These are phyloP conservation scores for Erebia ligea DNA, from an alignment of 2,888 invertebrate species.

Conservation along the genomic window DNA sequence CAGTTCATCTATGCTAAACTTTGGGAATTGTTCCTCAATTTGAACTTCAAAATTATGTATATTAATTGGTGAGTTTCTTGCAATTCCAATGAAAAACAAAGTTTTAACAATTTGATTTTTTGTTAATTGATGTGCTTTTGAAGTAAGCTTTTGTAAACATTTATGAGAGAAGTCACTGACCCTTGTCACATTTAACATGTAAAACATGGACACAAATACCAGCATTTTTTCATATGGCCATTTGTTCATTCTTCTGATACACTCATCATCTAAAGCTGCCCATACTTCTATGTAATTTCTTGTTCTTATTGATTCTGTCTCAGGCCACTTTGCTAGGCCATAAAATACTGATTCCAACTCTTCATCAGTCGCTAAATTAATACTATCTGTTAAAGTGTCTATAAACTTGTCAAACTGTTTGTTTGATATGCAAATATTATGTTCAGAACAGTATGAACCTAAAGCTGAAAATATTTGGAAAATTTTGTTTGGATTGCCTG, in stretches of 20 bases:
- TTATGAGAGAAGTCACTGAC: constrained; percentile 81
- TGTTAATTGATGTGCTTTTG: constrained; percentile 83
- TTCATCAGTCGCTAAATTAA: constrained; percentile 80
- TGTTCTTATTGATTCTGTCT: constrained; percentile 73
- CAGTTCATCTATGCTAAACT: constrained; percentile 86
- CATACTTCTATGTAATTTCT: constrained; percentile 86
- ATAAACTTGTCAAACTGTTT: constrained; percentile 69
- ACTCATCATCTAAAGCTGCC: constrained; percentile 87
- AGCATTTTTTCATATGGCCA: constrained; percentile 83
- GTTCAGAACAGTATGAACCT: constrained; percentile 58
- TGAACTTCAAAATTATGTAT: constrained; percentile 87
- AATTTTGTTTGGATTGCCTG: constrained; percentile 53
- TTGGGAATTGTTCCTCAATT: constrained; percentile 75
- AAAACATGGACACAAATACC: constrained; percentile 86
- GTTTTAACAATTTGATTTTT: constrained; percentile 86
- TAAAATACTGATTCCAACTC: constrained; percentile 81
- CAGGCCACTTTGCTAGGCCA: constrained; percentile 78
- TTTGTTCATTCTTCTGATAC: constrained; percentile 66
- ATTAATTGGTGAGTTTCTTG: constrained; percentile 80
- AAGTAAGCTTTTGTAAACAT: constrained; percentile 79
- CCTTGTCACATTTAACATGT: constrained; percentile 80
- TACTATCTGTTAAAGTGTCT: constrained; percentile 74
- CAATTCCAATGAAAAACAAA: constrained; percentile 86
- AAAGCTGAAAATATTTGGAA: constrained; percentile 61
- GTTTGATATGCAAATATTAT: constrained; percentile 64